Base-by-base conservation (phyloP, 1,140 invertebrate species). In the Argopecten irradians region DNA sequence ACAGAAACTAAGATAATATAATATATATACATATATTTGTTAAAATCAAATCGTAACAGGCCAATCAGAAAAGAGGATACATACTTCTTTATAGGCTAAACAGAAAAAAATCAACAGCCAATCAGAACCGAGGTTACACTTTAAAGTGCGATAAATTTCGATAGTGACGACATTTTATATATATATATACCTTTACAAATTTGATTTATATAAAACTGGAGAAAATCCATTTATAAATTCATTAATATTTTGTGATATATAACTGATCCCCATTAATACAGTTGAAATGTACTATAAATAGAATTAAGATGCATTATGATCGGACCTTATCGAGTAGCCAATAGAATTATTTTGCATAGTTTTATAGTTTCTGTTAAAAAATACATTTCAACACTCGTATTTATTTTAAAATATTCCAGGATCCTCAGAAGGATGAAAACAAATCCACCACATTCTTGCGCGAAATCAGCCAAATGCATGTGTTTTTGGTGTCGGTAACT, bases 71-170 rank as follows among this genome's bases (percentile, higher is more conserved):
- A 71, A 71, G 55, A 71, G 55, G 55, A 71, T 71, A 71, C 55
- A 71, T 71, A 71, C 55, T 71, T 71, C n/a, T 71, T 71, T 71
- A 71, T n/a, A 71, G 55, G 55, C 55, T 71, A 71, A 71, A 71
- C 55, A 71, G 55, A 71, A 71, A 22, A 71, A 71, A 71, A 71
- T n/a, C 55, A 71, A 71, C 55, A 71, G 55, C 55, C 55, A 71
- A 71, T 71, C 55, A 71, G 55, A 71, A 71, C 55, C 55, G 55
- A 71, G 55, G 22, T 71, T 71, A 71, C 55, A 71, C 28, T 71
- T 71, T 71, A 8, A n/a, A 28, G 55, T 71, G 55, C 55, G 16
- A 16, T 71, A 28, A n/a, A 71, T 71, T 71, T 71, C 28, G 55
- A 71, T n/a, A 13, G 55, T 71, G 55, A 71, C 5, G n/a, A 71